Base-by-base conservation (phyloP, 2,113 vertebrate species). In the Oreochromis aureus region DNA sequence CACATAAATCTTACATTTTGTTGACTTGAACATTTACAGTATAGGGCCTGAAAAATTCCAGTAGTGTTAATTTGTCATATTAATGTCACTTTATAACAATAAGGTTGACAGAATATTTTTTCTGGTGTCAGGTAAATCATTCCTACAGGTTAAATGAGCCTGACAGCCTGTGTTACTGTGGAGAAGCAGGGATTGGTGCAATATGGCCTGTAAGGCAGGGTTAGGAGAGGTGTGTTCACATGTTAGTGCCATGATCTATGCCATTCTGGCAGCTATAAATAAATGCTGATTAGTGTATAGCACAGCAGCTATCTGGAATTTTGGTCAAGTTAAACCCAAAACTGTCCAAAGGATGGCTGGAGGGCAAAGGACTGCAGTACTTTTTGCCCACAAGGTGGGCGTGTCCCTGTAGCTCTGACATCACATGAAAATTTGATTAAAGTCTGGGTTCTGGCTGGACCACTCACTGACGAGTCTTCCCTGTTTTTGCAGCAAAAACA, bases 351-450 rank as follows among this genome's bases (percentile, higher is more conserved):
- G 32, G 59, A 63, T 63, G 59, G 32, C 32, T 63, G 10, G 2
- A 63, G 32, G 18, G 18, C 32, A 7, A 36, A 63, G 59, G 1
- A 63, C 58, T 27, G 27, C 56, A 59, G 27, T 0, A 3, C 27
- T 16, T 59, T 59, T 9, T 32, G 16, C 48, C 7, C 48, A 51
- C 48, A 19, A 51, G 0, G 0, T 55, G 30, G 16, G 30, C 6
- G 16, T 63, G 30, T 63, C 3, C 30, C 32, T 11, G 32, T 19
- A 19, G 59, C 59, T 63, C 59, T 63, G 30, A 10, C 10, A 19
- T 36, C 32, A 63, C 59, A 11, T 19, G 59, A 63, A 63, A 18
- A 34, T 36, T 61, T 61, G 27, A 18, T 30, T 61, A 15, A 1
- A 32, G 27, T 18, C 4, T 36, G 10, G 59, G 5, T 63, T 0